Conservation (phyloP, 2,797 vertebrate genomes). For the Anabas testudineus region DNA sequence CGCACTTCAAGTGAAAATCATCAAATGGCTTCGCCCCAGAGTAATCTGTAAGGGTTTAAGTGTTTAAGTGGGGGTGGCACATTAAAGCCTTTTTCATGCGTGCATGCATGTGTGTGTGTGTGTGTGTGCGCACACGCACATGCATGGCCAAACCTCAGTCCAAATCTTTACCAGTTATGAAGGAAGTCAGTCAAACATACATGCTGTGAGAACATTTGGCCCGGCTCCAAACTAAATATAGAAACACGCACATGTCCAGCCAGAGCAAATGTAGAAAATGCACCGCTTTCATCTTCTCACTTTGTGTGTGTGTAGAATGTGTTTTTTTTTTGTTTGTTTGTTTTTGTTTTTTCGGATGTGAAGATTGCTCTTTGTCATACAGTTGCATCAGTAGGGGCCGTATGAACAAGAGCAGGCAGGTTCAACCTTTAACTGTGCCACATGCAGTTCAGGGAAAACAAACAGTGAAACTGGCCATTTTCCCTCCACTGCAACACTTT, state of each 20-base stretch:
- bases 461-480: constrained; percentile 33
- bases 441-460: constrained; percentile 39
- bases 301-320: constrained; percentile 10
- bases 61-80: constrained; percentile 58
- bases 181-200: constrained; percentile 57
- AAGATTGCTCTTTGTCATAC: constrained; percentile 49
- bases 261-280: constrained; percentile 38
- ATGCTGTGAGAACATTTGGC: constrained; percentile 59
- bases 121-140: constrained; percentile 56
- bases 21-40: constrained; percentile 59
- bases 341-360: constrained; percentile 57
- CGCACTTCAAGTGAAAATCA: constrained; percentile 74
- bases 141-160: constrained; percentile 42
- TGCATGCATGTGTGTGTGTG: constrained; percentile 45
- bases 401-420: constrained; percentile 40
- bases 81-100: constrained; percentile 62
- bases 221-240: constrained; percentile 65
- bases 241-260: constrained; percentile 62
- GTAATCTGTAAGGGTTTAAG: constrained; percentile 71
- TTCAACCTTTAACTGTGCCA: constrained; percentile 36
- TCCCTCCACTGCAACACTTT: neutral
- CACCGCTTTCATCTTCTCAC: constrained; percentile 43
- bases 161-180: constrained; percentile 57
- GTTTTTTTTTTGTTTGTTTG: too few species aligned
- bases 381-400: constrained; percentile 38